Conservation (phyloP, 1,140 invertebrate genomes). For the Pachypsylla venusta region DNA sequence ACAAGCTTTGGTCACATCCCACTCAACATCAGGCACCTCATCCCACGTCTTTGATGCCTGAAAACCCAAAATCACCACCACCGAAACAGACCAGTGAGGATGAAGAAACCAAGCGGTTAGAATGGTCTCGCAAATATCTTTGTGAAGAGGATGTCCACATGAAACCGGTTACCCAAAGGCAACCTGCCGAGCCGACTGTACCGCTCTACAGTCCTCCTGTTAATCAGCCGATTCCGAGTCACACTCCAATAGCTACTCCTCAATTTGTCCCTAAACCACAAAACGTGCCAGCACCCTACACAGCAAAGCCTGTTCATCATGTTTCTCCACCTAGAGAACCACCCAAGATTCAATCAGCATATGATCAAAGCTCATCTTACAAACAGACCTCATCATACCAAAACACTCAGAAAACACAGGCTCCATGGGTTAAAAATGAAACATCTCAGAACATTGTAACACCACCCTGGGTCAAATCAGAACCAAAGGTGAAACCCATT, state of each 20-base stretch:
- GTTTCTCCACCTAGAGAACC: background rate
- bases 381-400: background rate
- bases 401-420: background rate
- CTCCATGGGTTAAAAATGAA: conserved; percentile 3
- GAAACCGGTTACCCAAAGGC: background rate
- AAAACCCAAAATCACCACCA: background rate
- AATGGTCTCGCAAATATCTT: background rate
- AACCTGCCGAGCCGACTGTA: background rate
- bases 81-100: background rate
- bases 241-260: background rate
- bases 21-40: background rate
- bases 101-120: background rate
- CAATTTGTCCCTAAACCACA: background rate
- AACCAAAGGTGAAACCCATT: too few relatives aligned
- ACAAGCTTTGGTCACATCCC: conserved; percentile 33
- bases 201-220: background rate
- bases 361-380: background rate
- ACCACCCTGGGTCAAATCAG: background rate
- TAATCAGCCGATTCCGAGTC: background rate
- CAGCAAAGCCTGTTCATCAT: background rate
- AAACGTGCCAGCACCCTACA: background rate
- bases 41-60: background rate
- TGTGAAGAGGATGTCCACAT: background rate
- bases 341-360: background rate
- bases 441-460: background rate